These are phyloP conservation scores for Tauraco erythrolophus DNA, from an alignment of 2,113 vertebrate genomes.

Conservation along the genomic window DNA sequence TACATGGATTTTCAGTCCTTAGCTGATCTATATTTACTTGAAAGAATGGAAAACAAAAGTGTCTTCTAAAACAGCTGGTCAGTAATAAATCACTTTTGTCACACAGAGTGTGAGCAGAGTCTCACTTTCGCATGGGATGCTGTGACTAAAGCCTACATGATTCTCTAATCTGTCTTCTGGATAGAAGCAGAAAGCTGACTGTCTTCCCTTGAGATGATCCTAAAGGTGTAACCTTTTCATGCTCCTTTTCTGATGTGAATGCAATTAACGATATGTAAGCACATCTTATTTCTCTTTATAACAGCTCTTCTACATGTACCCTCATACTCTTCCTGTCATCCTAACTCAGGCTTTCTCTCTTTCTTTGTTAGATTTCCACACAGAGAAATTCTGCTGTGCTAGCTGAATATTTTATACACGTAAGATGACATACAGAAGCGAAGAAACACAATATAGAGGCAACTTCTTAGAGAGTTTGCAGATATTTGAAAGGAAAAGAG, in stretches of 20 bases:
- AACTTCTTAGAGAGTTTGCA: not conserved
- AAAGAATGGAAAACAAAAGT: not conserved
- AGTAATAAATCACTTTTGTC: not conserved
- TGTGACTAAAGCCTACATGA: not conserved
- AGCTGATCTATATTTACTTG: not conserved
- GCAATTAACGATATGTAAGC: not conserved
- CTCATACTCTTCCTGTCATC: not conserved
- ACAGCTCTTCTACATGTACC: not conserved
- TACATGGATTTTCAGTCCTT: not conserved
- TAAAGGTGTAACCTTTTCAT: not conserved
- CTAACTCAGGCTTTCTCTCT: not conserved
- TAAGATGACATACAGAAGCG: not conserved
- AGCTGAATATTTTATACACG: not conserved
- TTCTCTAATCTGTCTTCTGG: not conserved
- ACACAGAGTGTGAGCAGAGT: not conserved
- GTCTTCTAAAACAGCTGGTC: not conserved
- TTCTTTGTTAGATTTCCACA: not conserved
- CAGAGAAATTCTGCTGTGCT: not conserved
- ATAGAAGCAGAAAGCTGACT: not conserved
- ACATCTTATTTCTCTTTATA: not conserved
- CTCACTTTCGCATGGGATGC: not conserved
- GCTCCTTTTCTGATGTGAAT: not conserved
- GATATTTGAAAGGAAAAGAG: not conserved
- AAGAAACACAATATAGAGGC: not conserved
- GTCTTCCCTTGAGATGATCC: not conserved